Evolutionary conservation across 2,797 vertebrate species (phyloP).

Genomic region (Syngnathus acus): DNA sequence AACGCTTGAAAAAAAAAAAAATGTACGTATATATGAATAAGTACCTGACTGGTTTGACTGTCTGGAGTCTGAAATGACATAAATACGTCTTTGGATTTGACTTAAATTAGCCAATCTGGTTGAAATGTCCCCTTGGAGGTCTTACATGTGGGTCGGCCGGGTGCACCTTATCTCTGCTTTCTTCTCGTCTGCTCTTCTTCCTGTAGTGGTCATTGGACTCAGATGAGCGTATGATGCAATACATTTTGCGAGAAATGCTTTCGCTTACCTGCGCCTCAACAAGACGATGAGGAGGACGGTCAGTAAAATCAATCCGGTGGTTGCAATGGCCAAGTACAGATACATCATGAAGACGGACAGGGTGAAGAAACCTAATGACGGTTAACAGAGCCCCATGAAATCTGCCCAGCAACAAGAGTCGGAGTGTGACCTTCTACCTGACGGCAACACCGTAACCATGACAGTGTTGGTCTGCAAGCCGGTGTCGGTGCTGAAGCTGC

Average conservation of each 20-base stretch:
- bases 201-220: slow-evolving; percentile 29
- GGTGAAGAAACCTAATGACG: slow-evolving; percentile 47
- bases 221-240: neutral
- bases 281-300: slow-evolving; percentile 39
- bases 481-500: slow-evolving; percentile 40
- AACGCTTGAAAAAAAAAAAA: no score
- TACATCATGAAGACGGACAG: slow-evolving; percentile 51
- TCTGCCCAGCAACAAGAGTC: neutral
- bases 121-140: no score
- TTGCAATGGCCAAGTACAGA: slow-evolving; percentile 59
- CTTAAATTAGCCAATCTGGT: no score
- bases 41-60: no score
- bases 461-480: slow-evolving; percentile 52
- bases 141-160: slow-evolving; percentile 65
- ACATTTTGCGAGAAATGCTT: neutral
- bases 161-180: slow-evolving; percentile 63
- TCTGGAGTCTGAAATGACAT: no score
- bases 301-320: slow-evolving; percentile 48
- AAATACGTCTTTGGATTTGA: no score
- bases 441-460: slow-evolving; percentile 44
- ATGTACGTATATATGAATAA: no score
- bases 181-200: slow-evolving; percentile 57
- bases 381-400: neutral
- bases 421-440: slow-evolving; percentile 43
- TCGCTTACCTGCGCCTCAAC: slow-evolving; percentile 55